phyloP scores from a whole-genome alignment of 2,888 invertebrate species.

The Phlogophora meticulosa region DNA sequence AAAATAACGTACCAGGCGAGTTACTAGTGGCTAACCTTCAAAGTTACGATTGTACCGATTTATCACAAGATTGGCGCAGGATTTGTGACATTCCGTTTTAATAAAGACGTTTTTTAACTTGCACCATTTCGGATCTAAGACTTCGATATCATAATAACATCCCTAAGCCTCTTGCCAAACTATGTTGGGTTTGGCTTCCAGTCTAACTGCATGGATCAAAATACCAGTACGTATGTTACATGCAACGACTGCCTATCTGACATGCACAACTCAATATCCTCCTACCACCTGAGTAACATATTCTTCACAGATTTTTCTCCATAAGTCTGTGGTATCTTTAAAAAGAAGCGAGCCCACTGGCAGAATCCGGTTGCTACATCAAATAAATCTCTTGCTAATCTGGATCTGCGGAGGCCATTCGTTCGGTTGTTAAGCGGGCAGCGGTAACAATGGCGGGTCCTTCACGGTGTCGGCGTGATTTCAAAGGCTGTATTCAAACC shows the following conservation, averaged over 20 bases:
- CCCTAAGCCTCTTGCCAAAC: too few species aligned
- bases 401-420: constrained; percentile 42
- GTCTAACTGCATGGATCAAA: too few species aligned
- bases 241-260: too few species aligned
- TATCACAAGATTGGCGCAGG: constrained; percentile 13
- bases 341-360: not conserved
- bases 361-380: constrained; percentile 8
- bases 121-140: not conserved
- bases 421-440: constrained; percentile 16
- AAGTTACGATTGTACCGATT: constrained; percentile 24
- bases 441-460: constrained; percentile 57
- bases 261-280: too few species aligned
- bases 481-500: constrained; percentile 38
- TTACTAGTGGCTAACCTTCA: constrained; percentile 41
- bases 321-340: too few species aligned
- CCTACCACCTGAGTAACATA: too few species aligned
- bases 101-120: not conserved
- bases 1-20: constrained; percentile 7
- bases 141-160: not conserved
- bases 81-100: constrained; percentile 19
- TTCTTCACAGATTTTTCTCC: too few species aligned
- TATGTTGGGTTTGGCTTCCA: too few species aligned
- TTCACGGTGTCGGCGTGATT: constrained; percentile 54
- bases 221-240: too few species aligned
- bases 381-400: constrained; percentile 36